A percentile compares a stretch with the other conserved stretches of the same genome.
Evolutionary conservation across 1,140 invertebrate genomes (phyloP).

Genomic region (Drosophila sp.): DNA sequence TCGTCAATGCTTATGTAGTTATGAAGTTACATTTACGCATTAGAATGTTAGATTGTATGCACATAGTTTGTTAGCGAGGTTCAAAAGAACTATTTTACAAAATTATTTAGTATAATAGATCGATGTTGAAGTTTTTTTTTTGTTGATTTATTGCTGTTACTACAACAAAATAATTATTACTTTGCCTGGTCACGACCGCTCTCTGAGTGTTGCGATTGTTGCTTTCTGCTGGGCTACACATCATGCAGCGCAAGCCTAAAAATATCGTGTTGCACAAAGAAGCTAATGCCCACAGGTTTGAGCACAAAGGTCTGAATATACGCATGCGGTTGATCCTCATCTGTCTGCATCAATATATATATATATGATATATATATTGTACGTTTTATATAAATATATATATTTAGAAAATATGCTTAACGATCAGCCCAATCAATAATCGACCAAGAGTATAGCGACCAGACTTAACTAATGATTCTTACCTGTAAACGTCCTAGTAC

Average conservation of each 20-base stretch:
- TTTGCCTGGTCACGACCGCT: constrained; percentile 36
- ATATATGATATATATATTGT: constrained; percentile 22
- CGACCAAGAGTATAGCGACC: neutral
- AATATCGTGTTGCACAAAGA: constrained; percentile 96
- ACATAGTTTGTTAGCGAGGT: constrained; percentile 22
- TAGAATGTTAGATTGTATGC: neutral
- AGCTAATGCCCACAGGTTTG: constrained; percentile 93
- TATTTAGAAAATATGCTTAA: constrained; percentile 5
- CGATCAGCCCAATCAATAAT: constrained; percentile 3
- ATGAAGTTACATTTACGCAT: constrained; percentile 6
- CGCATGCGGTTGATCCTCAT: constrained; percentile 95
- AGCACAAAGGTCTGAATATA: constrained; percentile 96
- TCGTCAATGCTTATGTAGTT: constrained; percentile 1
- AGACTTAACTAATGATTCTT: constrained; percentile 73
- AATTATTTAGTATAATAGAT: no score
- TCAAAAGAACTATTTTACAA: constrained; percentile 35
- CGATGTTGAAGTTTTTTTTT: no score
- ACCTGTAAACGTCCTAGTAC: constrained; percentile 97
- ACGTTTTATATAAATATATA: constrained; percentile 22
- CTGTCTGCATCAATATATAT: constrained; percentile 87
- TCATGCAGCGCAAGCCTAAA: constrained; percentile 95
- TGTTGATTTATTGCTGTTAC: constrained; percentile 8
- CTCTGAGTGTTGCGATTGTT: constrained; percentile 21
- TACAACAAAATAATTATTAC: constrained; percentile 27
- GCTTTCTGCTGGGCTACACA: constrained; percentile 81